A percentile compares a stretch with the other conserved stretches of the same genome.
Conservation (phyloP, 2,113 vertebrate genomes). For the Vulpes lagopus region DNA sequence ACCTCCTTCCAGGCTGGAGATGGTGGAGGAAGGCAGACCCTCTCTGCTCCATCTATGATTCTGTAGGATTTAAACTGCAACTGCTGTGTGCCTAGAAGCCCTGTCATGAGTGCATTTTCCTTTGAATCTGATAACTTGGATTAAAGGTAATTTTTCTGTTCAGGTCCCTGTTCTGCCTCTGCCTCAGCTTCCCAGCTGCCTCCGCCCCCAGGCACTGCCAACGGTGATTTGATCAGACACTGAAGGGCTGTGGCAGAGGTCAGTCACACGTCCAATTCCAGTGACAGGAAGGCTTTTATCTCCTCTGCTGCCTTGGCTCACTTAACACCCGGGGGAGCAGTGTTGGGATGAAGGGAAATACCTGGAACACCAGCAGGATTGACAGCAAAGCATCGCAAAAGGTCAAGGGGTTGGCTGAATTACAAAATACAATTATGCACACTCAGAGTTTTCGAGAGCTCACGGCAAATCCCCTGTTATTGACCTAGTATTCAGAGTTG, state of each 20-base stretch:
- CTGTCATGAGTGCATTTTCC: background rate
- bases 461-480: slow-evolving; percentile 59
- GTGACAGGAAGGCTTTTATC: background rate
- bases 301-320: background rate
- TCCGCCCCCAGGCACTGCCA: background rate
- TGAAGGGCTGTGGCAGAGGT: background rate
- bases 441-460: slow-evolving; percentile 27
- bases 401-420: background rate
- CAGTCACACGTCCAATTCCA: background rate
- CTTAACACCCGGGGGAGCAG: background rate
- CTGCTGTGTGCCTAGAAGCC: background rate
- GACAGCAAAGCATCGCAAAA: background rate
- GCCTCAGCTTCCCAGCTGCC: background rate
- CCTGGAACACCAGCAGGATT: slow-evolving; percentile 31
- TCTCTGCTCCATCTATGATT: background rate
- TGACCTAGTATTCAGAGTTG: slow-evolving; percentile 65
- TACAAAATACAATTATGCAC: background rate
- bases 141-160: background rate
- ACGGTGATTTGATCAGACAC: background rate
- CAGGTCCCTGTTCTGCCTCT: background rate
- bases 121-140: background rate
- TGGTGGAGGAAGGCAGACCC: background rate
- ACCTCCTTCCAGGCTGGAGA: background rate
- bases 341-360: background rate
- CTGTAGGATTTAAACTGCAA: background rate